Evolutionary conservation across 2,888 invertebrate genomes (phyloP).

Genomic region (Tipula unca): DNA sequence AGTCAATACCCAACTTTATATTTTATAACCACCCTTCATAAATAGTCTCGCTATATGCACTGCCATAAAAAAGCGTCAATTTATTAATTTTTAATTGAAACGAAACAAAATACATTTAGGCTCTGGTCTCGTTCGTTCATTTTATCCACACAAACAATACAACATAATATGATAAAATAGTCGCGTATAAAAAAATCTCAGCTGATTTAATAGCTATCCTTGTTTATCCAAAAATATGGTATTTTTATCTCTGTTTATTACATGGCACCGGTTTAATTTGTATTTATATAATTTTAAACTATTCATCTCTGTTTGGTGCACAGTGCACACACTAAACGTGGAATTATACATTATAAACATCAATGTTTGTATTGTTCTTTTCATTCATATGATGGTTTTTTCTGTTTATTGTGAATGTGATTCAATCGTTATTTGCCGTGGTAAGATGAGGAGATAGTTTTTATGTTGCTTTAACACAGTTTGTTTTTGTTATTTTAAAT

Average conservation of each 20-base stretch:
- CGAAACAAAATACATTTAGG: neutral
- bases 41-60: neutral
- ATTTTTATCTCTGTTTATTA: neutral
- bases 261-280: neutral
- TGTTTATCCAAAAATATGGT: neutral
- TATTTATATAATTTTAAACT: neutral
- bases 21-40: neutral
- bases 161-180: neutral
- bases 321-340: neutral
- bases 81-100: neutral
- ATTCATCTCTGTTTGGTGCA: neutral
- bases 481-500: neutral
- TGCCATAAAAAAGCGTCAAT: neutral
- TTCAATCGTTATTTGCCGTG: neutral
- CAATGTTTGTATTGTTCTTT: neutral
- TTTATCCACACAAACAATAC: neutral
- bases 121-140: neutral
- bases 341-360: neutral
- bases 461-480: neutral
- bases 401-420: neutral
- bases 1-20: too few relatives aligned
- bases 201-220: neutral
- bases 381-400: neutral
- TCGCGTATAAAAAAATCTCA: neutral
- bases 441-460: neutral